Evolutionary conservation across 2,113 vertebrate species (phyloP).

Genomic region (Microcebus murinus): DNA sequence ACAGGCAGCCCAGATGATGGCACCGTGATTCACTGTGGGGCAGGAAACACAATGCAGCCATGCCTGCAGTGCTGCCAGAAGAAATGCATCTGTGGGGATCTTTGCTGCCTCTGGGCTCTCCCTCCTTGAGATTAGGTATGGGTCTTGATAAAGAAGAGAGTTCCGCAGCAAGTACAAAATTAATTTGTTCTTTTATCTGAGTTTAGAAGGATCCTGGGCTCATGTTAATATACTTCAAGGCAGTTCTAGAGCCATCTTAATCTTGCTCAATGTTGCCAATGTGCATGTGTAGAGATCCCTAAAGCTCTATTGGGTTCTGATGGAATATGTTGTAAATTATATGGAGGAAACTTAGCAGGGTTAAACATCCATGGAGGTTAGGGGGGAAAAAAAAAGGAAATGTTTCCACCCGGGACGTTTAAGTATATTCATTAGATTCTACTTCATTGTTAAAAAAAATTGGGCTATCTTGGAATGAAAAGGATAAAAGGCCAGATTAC

Average conservation of each 20-base stretch:
- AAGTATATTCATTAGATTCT: neutral
- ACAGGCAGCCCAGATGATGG: neutral
- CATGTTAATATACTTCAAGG: neutral
- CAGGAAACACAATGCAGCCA: neutral
- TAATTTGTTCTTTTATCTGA: neutral
- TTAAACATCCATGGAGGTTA: neutral
- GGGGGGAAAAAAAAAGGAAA: neutral
- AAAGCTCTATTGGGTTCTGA: neutral
- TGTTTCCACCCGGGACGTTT: neutral
- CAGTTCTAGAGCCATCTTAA: neutral
- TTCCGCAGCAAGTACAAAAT: neutral
- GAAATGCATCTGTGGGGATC: neutral
- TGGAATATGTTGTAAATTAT: neutral
- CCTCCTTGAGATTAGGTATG: neutral
- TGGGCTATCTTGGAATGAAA: neutral
- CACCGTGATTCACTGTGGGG: neutral
- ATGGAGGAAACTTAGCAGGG: neutral
- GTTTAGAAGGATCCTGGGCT: neutral
- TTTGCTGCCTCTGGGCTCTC: neutral
- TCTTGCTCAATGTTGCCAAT: neutral
- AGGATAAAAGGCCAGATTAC: neutral
- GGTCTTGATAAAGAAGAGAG: neutral
- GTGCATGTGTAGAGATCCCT: neutral
- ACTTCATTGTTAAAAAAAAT: slow-evolving; percentile 15
- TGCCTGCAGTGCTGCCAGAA: neutral